Evolutionary conservation across 2,113 vertebrate genomes (phyloP), one percentile per base, ranked within the genome.

Genomic region (Desmodus rotundus): DNA sequence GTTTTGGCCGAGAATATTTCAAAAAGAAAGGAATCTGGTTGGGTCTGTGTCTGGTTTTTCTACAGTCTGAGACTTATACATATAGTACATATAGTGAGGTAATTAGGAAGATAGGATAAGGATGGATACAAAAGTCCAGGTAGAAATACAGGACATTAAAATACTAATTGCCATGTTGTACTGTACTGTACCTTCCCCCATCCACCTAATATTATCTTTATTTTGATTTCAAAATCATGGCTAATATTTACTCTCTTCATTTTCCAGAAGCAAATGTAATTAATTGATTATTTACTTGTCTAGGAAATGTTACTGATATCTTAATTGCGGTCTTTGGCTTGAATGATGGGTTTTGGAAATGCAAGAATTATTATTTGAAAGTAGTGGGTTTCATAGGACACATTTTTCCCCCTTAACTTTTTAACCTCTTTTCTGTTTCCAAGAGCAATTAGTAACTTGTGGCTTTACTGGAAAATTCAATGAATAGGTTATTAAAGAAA

Each of bases 351-450:
- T 78, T 89, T 93, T 93, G 24, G 58, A 77, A 85, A 94, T 94
- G 13, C 12, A 94, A 94, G 52, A 72, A 93, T 72, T 80, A 84
- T 81, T 91, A 63, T 67, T 97, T 73, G 50, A 95, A 86, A 87
- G 45, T 58, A 81, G 31, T 41, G 70, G 43, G 77, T 91, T 94
- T 89, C 50, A 54, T 96, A 58, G 54, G 73, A 77, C 22, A 72
- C 54, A 65, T 54, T 50, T 68, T 58, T 50, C 24, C 13, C 61
- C 12, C 45, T 92, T 68, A 45, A 72, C 65, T 91, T 87, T 94
- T 91, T 65, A 88, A 61, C 19, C 31, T 70, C 52, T 90, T 82
- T 89, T 89, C 68, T 74, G 56, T 83, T 86, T 77, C 5, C 6
- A 81, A 24, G 56, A 80, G 16, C 70, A 68, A 89, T 91, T 85